phyloP scores from a whole-genome alignment of 2,888 invertebrate species.

The Drosophila longiperda region DNA sequence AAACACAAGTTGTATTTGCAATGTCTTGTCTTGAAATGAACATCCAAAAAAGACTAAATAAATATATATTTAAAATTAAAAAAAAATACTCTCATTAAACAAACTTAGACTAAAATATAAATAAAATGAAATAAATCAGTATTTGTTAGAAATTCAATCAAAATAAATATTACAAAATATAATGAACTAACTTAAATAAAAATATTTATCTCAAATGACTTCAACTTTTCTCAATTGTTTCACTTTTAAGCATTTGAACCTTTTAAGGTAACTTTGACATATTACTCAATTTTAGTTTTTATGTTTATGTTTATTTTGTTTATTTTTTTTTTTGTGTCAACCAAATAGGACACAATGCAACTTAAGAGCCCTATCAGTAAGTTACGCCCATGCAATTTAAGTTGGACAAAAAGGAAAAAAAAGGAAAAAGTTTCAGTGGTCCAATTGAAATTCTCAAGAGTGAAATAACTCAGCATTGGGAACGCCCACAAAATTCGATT shows the following conservation, averaged over 20 bases:
- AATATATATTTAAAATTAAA: background rate
- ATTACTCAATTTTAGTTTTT: conserved; percentile 23
- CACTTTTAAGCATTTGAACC: background rate
- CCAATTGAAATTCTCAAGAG: conserved; percentile 68
- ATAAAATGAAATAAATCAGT: background rate
- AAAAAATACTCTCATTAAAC: background rate
- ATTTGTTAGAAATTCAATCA: background rate
- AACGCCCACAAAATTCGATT: conserved; percentile 57
- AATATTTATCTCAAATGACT: background rate
- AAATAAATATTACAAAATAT: too few species aligned
- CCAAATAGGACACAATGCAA: conserved; percentile 34
- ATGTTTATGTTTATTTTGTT: background rate
- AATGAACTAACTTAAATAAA: background rate
- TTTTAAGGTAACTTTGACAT: conserved; percentile 29
- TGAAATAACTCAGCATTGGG: conserved; percentile 65
- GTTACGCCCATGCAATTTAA: conserved; percentile 52
- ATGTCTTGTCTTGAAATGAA: too few species aligned
- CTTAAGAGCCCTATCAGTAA: conserved; percentile 52
- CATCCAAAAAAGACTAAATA: too few species aligned
- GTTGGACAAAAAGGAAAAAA: background rate
- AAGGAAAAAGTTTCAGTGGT: conserved; percentile 31
- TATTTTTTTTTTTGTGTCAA: conserved; percentile 16
- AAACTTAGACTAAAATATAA: background rate
- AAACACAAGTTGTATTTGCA: background rate
- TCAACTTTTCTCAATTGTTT: background rate